These are phyloP conservation scores for Tetragonula carbonaria DNA, from an alignment of 2,888 invertebrate genomes.

Conservation along the genomic window DNA sequence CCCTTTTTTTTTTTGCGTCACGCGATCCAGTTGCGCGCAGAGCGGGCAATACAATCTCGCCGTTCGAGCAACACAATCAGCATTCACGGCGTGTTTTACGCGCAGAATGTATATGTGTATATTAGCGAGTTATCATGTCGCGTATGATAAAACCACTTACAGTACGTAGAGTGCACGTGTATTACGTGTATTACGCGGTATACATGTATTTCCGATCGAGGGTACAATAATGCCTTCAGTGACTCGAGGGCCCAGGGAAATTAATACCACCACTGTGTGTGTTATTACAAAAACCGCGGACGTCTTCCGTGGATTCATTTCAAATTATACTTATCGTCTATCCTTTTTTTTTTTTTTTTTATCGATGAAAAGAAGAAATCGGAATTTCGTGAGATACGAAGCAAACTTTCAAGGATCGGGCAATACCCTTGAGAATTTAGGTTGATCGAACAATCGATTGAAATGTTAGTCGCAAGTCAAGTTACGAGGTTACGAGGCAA, in stretches of 20 bases:
- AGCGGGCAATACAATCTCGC: conserved; percentile 26
- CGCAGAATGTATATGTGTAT: conserved; percentile 22
- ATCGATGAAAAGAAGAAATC: no score
- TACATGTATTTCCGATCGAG: conserved; percentile 27
- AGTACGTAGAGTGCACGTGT: conserved; percentile 17
- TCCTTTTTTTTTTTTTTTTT: background rate
- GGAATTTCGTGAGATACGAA: no score
- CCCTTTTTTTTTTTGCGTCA: conserved; percentile 25
- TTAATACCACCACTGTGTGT: conserved; percentile 1
- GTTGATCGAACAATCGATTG: no score
- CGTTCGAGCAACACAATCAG: conserved; percentile 24
- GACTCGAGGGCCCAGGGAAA: conserved; percentile 26
- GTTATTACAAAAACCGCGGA: background rate
- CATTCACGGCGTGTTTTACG: conserved; percentile 33
- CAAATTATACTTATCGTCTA: no score
- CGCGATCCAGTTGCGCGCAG: conserved; percentile 28
- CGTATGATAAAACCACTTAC: conserved; percentile 56
- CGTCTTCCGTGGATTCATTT: background rate
- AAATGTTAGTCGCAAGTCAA: background rate
- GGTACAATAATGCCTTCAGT: conserved; percentile 53
- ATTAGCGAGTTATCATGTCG: conserved; percentile 55
- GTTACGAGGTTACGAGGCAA: background rate
- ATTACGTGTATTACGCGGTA: background rate
- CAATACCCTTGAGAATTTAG: no score
- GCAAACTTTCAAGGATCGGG: no score